phyloP scores from a whole-genome alignment of 2,113 vertebrate genomes.

The Podarcis raffonei region DNA sequence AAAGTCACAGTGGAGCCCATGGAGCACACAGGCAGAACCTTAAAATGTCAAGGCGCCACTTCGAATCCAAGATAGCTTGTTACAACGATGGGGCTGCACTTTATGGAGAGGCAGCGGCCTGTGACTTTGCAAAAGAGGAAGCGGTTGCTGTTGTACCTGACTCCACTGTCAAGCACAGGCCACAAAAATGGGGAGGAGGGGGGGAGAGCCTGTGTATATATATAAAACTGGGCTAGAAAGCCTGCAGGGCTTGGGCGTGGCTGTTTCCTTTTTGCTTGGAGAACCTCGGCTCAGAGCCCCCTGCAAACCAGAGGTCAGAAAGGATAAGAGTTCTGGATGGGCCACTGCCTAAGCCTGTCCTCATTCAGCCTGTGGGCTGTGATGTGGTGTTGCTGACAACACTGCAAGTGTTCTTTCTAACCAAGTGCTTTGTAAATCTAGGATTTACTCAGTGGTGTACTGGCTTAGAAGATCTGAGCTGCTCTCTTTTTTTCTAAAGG shows the following conservation, averaged over 20 bases:
- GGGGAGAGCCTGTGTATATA: not conserved
- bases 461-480: constrained; percentile 12
- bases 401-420: not conserved
- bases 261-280: not conserved
- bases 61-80: not conserved
- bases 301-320: not conserved
- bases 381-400: not conserved
- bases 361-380: not conserved
- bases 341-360: not conserved
- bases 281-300: not conserved
- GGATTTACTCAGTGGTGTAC: not conserved
- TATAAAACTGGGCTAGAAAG: not conserved
- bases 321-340: not conserved
- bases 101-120: not conserved
- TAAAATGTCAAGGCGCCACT: not conserved
- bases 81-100: not conserved
- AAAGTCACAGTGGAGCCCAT: not conserved
- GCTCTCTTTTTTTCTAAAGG: not conserved
- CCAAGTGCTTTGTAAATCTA: not conserved
- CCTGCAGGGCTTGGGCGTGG: not conserved
- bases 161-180: not conserved
- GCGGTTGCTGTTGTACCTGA: constrained; percentile 5
- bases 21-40: too few relatives aligned
- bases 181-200: not conserved
- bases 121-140: constrained; percentile 14